Conservation (phyloP, 2,113 vertebrate species). For the Myiopsitta monachus region DNA sequence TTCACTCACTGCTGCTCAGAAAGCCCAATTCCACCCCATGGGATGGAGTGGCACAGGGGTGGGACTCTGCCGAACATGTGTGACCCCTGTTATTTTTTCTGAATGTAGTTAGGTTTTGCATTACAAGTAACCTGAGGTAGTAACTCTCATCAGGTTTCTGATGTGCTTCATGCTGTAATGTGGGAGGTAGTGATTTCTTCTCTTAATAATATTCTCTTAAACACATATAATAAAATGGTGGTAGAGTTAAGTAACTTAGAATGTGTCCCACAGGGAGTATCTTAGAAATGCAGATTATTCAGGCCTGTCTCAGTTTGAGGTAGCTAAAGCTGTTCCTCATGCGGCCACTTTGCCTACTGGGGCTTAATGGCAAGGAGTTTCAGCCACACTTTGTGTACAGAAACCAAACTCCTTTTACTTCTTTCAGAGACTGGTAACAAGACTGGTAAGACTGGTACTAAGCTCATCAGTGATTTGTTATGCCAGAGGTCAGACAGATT, state of each 20-base stretch:
- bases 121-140: not conserved
- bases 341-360: not conserved
- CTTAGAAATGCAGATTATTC: not conserved
- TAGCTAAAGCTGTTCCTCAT: not conserved
- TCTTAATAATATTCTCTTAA: not conserved
- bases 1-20: not conserved
- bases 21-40: rapidly evolving
- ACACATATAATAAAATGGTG: not conserved
- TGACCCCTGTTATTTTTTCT: not conserved
- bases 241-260: not conserved
- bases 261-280: not conserved
- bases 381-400: not conserved
- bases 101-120: not conserved
- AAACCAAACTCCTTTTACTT: not conserved
- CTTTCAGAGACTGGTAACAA: not conserved
- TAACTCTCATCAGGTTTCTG: not conserved
- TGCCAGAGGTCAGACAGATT: not conserved
- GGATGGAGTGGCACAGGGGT: not conserved
- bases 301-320: not conserved
- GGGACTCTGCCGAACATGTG: rapidly evolving
- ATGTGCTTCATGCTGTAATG: not conserved
- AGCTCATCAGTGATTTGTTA: not conserved
- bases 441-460: not conserved
- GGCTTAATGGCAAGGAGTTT: not conserved
- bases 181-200: not conserved